Evolutionary conservation across 2,797 vertebrate genomes (phyloP).

Genomic region (Chloroceryle amazona): DNA sequence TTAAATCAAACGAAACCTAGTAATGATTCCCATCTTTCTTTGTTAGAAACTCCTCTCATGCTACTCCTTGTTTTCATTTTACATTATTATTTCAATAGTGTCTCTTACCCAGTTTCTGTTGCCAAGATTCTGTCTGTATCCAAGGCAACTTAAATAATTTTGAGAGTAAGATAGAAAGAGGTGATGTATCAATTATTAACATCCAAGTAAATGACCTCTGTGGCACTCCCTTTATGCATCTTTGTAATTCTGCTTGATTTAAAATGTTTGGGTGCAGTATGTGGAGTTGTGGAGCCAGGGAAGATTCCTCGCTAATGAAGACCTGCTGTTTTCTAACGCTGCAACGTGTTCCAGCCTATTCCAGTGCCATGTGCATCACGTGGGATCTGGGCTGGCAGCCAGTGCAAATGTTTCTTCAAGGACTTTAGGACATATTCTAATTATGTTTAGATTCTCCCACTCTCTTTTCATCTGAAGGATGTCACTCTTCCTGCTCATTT

Average conservation of each 20-base stretch:
- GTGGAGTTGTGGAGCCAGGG: constrained; percentile 17
- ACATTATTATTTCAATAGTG: constrained; percentile 29
- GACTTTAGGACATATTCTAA: constrained; percentile 73
- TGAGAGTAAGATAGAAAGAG: neutral
- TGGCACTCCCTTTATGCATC: neutral
- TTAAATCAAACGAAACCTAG: neutral
- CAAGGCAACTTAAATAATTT: constrained; percentile 56
- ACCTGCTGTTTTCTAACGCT: constrained; percentile 61
- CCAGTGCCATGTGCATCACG: constrained; percentile 47
- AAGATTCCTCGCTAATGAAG: constrained; percentile 60
- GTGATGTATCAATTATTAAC: constrained; percentile 38
- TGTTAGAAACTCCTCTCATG: neutral
- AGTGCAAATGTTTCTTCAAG: constrained; percentile 72
- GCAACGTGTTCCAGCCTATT: constrained; percentile 52
- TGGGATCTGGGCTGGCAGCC: constrained; percentile 69
- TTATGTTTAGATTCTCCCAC: constrained; percentile 63
- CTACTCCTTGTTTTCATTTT: constrained; percentile 27
- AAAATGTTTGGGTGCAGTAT: constrained; percentile 24
- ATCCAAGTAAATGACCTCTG: constrained; percentile 6
- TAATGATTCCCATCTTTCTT: constrained; percentile 4
- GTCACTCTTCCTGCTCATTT: constrained; percentile 51
- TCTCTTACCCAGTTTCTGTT: constrained; percentile 16
- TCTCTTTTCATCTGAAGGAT: constrained; percentile 65
- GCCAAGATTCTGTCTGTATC: constrained; percentile 54
- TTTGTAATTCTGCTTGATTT: constrained; percentile 10